Evolutionary conservation across 2,797 vertebrate genomes (phyloP).

Genomic region (Yasuhikotakia modesta): DNA sequence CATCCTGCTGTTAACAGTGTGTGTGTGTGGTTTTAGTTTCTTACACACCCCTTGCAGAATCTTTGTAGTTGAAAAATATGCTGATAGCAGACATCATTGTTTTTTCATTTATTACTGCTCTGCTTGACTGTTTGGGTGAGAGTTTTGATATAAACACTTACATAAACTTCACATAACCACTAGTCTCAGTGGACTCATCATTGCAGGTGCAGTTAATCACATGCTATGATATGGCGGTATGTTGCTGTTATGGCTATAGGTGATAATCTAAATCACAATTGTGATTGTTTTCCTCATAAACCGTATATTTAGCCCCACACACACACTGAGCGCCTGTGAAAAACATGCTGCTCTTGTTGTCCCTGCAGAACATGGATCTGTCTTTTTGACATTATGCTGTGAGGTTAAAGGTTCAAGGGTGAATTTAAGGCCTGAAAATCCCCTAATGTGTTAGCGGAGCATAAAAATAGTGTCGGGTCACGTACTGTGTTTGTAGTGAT

Average conservation of each 20-base stretch:
- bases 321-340: background rate
- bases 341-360: background rate
- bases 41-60: background rate
- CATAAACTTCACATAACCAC: background rate
- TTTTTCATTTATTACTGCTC: too few relatives aligned
- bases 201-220: background rate
- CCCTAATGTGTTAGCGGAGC: slow-evolving; percentile 21
- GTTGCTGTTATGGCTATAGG: background rate
- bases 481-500: slow-evolving; percentile 21
- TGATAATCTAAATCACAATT: too few relatives aligned
- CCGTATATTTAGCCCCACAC: background rate
- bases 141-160: background rate
- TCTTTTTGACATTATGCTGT: slow-evolving; percentile 28
- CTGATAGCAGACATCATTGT: background rate
- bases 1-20: background rate
- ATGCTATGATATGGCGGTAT: background rate
- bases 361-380: background rate
- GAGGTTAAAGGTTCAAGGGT: slow-evolving; percentile 5
- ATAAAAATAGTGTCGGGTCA: slow-evolving; percentile 32
- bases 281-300: too few relatives aligned
- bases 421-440: slow-evolving; percentile 21
- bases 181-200: background rate
- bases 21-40: background rate
- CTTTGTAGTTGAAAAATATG: background rate
- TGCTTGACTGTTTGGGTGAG: too few relatives aligned